Percentiles rank a stretch among this genome's conserved stretches.
phyloP scores from a whole-genome alignment of 2,888 invertebrate genomes.

The Caenorhabditis virilis region DNA sequence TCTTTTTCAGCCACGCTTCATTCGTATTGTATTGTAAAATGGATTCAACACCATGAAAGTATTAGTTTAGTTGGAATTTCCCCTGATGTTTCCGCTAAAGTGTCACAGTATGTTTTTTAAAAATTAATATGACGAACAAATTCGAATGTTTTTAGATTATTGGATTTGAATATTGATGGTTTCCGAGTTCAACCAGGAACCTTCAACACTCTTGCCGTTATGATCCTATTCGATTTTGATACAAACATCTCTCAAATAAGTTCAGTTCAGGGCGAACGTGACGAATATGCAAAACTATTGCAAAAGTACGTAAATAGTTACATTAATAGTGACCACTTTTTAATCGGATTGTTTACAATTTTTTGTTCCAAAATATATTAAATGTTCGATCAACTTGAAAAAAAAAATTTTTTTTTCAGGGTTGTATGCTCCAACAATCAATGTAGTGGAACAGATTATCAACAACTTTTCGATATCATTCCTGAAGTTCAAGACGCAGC shows the following conservation, averaged over 20 bases:
- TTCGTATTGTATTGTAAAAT: slow-evolving; percentile 30
- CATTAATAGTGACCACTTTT: too few relatives aligned
- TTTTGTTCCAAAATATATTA: too few relatives aligned
- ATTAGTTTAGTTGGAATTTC: slow-evolving; percentile 13
- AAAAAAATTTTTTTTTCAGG: slow-evolving; percentile 3
- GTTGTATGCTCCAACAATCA: neutral
- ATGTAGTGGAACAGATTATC: slow-evolving; percentile 1
- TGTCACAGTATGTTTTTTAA: slow-evolving; percentile 6
- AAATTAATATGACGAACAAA: neutral
- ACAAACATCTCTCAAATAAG: too few relatives aligned
- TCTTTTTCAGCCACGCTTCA: slow-evolving; percentile 18
- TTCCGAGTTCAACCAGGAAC: slow-evolving; percentile 32
- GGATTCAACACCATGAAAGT: slow-evolving; percentile 34
- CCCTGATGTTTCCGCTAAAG: neutral
- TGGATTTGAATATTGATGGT: slow-evolving; percentile 7
- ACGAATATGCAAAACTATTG: slow-evolving; percentile 2
- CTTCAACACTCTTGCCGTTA: slow-evolving; percentile 29
- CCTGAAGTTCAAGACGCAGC: slow-evolving; percentile 1
- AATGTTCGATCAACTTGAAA: neutral
- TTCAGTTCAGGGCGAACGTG: neutral
- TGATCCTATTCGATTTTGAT: slow-evolving; percentile 3
- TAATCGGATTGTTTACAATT: too few relatives aligned
- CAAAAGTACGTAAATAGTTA: slow-evolving; percentile 11
- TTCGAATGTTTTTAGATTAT: slow-evolving; percentile 5
- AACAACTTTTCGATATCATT: neutral